These are phyloP conservation scores for Lepidocyrtinus sp. DNA, from an alignment of 2,888 invertebrate genomes.

Conservation along the genomic window DNA sequence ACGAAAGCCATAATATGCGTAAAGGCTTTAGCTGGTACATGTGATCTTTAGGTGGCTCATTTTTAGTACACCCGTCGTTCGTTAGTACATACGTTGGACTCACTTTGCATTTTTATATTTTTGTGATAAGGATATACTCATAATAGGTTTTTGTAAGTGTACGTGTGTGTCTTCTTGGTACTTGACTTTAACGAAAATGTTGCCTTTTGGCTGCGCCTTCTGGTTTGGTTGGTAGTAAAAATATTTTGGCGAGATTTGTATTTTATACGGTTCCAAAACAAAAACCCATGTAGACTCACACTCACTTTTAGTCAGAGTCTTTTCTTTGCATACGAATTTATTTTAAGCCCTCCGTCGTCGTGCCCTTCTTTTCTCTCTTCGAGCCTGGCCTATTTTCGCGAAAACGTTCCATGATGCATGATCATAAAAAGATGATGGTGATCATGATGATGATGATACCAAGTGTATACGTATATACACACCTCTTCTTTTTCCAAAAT, in stretches of 20 bases:
- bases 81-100: background rate
- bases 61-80: conserved; percentile 48
- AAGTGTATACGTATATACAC: background rate
- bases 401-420: conserved; percentile 50
- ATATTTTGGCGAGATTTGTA: conserved; percentile 16
- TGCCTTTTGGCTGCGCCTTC: conserved; percentile 28
- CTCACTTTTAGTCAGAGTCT: too few relatives aligned
- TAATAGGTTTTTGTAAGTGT: conserved; percentile 28
- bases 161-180: conserved; percentile 48
- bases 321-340: conserved; percentile 54
- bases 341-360: conserved; percentile 60
- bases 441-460: background rate
- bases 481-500: background rate
- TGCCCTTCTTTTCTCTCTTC: conserved; percentile 61
- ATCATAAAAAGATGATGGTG: background rate
- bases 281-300: background rate
- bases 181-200: conserved; percentile 23
- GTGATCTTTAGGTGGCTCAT: conserved; percentile 57
- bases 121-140: conserved; percentile 1
- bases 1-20: conserved; percentile 28
- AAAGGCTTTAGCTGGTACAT: conserved; percentile 46
- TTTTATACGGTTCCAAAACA: background rate
- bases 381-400: conserved; percentile 63
- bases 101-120: background rate
- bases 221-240: conserved; percentile 44